Evolutionary conservation across 1,140 invertebrate genomes (phyloP), one percentile per base, ranked within the genome.

Genomic region (Oedothorax gibbosus): DNA sequence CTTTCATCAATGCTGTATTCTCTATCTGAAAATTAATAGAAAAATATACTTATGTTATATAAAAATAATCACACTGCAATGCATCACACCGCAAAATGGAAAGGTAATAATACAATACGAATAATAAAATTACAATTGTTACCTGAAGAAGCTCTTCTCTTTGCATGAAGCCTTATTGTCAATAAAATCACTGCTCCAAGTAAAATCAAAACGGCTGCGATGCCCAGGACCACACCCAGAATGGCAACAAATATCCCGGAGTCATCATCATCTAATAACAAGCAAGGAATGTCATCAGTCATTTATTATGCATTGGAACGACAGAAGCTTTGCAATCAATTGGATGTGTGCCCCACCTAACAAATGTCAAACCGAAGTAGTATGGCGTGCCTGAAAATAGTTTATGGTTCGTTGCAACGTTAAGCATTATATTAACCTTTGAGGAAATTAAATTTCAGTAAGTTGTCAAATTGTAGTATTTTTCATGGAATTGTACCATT

Each of bases 61-160:
- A 35, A 35, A 35, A 35, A 35, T 35, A 35, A 35, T 35, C n/a
- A n/a, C n/a, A n/a, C n/a, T n/a, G n/a, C n/a, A n/a, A n/a, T n/a
- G n/a, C 35, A 35, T 35, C 35, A 35, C 35, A 2, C 5, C 5
- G 35, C 35, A 35, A 35, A 35, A 35, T 35, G 5, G 10, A 65
- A 64, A 6, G 4, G 15, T 65, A 2, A 64, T 2, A n/a, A 8
- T 14, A 15, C 0, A 20, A 9, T 20, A 5, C 2, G 6, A 20
- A 65, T 65, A 0, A 68, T 69, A 35, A 35, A 35, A 35, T 1
- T 35, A 2, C 35, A 35, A 35, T 35, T 35, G 3, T 18, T 60
- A 75, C 72, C 72, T 75, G 56, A 57, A 8, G 72, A 75, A 75
- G 72, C 72, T 75, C 72, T 75, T 49, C 72, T 15, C 57, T 75